Conservation (phyloP, 2,113 vertebrate species). For the Leptocoma aspasia region DNA sequence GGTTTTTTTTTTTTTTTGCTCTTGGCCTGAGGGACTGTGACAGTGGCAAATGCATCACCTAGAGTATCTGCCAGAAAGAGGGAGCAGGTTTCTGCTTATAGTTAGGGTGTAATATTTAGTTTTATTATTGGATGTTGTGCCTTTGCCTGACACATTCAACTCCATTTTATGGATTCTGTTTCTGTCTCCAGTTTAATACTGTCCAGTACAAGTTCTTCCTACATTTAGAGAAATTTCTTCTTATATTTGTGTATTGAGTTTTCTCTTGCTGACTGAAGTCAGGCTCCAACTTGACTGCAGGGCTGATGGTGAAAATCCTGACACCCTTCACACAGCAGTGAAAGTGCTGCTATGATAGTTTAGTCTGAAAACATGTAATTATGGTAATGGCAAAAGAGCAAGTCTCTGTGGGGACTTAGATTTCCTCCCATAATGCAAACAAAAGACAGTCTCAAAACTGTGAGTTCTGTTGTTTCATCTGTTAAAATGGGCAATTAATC, state of each 20-base stretch:
- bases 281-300: background rate
- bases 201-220: background rate
- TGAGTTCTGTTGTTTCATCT: slow-evolving; percentile 42
- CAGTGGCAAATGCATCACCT: background rate
- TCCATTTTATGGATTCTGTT: background rate
- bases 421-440: slow-evolving; percentile 26
- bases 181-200: background rate
- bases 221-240: background rate
- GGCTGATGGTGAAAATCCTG: background rate
- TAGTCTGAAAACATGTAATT: slow-evolving; percentile 32
- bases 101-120: background rate
- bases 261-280: background rate
- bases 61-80: background rate
- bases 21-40: background rate
- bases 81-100: background rate
- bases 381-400: slow-evolving; percentile 23
- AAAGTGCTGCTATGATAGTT: background rate
- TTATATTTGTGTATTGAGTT: background rate
- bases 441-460: slow-evolving; percentile 25
- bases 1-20: background rate
- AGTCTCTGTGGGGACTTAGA: background rate
- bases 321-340: background rate
- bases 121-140: background rate
- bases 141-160: background rate
- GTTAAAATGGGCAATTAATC: slow-evolving; percentile 49